Evolutionary conservation across 2,113 vertebrate genomes (phyloP).

Genomic region (Saguinus imperator): DNA sequence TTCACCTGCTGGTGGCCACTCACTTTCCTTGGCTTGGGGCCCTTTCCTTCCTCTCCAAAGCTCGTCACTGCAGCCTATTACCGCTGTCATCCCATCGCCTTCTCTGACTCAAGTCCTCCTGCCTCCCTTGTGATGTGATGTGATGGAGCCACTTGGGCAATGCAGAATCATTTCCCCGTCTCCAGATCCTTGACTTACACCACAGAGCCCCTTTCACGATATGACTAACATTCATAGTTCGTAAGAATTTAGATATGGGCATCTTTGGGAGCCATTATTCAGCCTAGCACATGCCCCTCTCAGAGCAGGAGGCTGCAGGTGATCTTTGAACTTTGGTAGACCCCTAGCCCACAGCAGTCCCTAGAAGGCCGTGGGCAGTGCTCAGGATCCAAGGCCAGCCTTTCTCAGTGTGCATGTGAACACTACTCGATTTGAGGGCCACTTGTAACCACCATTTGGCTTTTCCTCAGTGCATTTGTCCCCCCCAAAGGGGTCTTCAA

Average conservation of each 20-base stretch:
- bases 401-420: background rate
- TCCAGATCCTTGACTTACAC: background rate
- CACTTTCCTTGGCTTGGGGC: background rate
- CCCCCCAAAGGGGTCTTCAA: slow-evolving; percentile 28
- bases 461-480: slow-evolving; percentile 53
- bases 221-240: background rate
- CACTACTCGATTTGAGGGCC: slow-evolving; percentile 7
- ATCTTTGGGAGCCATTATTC: background rate
- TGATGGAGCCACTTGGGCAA: fast-evolving
- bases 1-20: background rate
- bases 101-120: background rate
- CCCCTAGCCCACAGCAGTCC: background rate
- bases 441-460: background rate
- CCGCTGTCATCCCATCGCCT: background rate
- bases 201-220: background rate
- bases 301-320: background rate
- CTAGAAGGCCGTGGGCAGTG: background rate
- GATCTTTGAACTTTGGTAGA: background rate
- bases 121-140: background rate
- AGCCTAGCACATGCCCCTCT: background rate
- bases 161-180: background rate
- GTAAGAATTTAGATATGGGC: background rate
- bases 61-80: background rate
- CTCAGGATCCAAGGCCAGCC: background rate
- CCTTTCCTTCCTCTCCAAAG: background rate